Percentiles rank a stretch among this genome's conserved stretches.
These are phyloP conservation scores for Dexiosoma caninum DNA, from an alignment of 2,888 invertebrate species.

Conservation along the genomic window DNA sequence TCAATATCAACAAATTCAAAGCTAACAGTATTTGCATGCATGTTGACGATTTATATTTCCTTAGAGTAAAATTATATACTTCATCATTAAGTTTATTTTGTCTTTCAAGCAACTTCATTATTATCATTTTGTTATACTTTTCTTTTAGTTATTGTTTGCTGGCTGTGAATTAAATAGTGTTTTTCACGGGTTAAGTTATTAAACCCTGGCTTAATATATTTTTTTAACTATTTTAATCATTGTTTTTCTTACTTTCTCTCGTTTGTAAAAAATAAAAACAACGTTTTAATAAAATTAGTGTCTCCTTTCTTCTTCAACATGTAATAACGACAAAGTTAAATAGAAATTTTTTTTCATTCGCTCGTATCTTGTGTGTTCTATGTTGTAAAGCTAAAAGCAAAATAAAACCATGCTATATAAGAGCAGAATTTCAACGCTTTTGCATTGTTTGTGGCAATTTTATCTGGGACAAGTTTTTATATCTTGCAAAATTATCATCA, in stretches of 20 bases:
- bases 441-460: neutral
- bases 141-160: slow-evolving; percentile 7
- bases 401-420: slow-evolving; percentile 42
- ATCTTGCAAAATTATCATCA: slow-evolving; percentile 45
- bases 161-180: neutral
- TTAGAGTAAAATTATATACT: slow-evolving; percentile 8
- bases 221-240: slow-evolving; percentile 9
- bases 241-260: neutral
- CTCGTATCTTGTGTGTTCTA: slow-evolving; percentile 38
- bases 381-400: slow-evolving; percentile 49
- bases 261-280: neutral
- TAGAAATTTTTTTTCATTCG: slow-evolving; percentile 1
- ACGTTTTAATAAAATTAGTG: slow-evolving; percentile 14
- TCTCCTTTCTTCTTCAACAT: neutral
- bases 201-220: slow-evolving; percentile 31
- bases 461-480: slow-evolving; percentile 38
- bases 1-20: slow-evolving; percentile 19
- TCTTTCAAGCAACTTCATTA: slow-evolving; percentile 48
- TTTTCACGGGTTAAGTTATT: slow-evolving; percentile 35
- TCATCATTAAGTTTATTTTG: neutral
- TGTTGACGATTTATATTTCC: neutral
- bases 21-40: slow-evolving; percentile 15
- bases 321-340: neutral
- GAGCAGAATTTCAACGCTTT: slow-evolving; percentile 21
- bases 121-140: slow-evolving; percentile 22